A percentile compares a stretch with the other conserved stretches of the same genome.
phyloP scores from a whole-genome alignment of 2,113 vertebrate genomes.

The Syngnathus scovelli region DNA sequence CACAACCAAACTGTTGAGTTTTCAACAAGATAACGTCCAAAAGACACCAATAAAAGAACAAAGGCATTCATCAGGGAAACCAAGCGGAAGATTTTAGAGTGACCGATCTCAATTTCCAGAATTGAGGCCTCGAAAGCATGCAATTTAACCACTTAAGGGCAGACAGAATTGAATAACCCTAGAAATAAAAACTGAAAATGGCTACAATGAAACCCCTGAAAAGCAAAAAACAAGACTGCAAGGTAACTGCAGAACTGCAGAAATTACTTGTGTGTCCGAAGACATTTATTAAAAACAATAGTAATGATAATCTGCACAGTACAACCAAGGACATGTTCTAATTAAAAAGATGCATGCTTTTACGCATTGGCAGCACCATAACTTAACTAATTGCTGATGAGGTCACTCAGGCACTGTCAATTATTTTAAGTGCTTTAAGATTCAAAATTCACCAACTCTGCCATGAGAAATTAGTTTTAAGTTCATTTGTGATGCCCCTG shows the following conservation, averaged over 20 bases:
- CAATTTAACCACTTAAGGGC: background rate
- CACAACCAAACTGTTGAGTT: no score
- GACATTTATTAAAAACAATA: background rate
- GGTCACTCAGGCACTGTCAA: background rate
- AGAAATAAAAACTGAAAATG: background rate
- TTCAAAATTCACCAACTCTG: background rate
- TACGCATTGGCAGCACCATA: background rate
- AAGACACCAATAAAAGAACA: no score
- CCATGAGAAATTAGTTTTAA: background rate
- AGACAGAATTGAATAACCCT: background rate
- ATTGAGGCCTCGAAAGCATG: no score
- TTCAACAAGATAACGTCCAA: no score
- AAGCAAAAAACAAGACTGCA: background rate
- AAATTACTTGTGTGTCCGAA: background rate
- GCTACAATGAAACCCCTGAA: background rate
- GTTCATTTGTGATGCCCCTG: background rate
- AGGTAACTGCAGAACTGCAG: background rate
- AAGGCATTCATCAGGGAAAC: no score
- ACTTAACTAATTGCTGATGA: background rate
- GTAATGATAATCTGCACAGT: background rate
- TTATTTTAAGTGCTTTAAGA: background rate
- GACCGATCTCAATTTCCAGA: no score
- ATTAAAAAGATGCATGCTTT: background rate
- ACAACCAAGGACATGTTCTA: background rate
- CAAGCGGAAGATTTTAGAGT: no score